Evolutionary conservation across 2,888 invertebrate genomes (phyloP).

Genomic region (Metalampra italica): DNA sequence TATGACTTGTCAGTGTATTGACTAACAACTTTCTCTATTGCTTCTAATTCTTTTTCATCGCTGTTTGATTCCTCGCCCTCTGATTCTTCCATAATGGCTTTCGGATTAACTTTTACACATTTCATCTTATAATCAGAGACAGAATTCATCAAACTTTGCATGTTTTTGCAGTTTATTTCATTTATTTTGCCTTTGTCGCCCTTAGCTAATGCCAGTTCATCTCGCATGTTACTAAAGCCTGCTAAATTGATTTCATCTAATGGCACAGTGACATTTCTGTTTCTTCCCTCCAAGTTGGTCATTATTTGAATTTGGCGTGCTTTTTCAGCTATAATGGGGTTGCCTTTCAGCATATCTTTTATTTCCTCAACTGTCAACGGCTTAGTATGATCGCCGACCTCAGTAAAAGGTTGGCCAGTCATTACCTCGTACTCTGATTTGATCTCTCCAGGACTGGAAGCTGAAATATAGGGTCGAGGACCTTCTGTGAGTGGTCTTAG

Average conservation of each 20-base stretch:
- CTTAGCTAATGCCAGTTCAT: conserved; percentile 45
- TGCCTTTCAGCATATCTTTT: conserved; percentile 48
- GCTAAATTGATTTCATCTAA: conserved; percentile 50
- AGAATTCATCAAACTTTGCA: conserved; percentile 51
- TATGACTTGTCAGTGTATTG: conserved; percentile 64
- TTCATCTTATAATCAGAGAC: conserved; percentile 38
- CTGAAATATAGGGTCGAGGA: conserved; percentile 52
- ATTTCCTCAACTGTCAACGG: conserved; percentile 52
- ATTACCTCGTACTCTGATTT: conserved; percentile 67
- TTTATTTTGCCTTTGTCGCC: conserved; percentile 44
- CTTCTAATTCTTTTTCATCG: conserved; percentile 51
- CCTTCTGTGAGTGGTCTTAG: conserved; percentile 40
- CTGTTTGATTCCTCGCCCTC: conserved; percentile 25
- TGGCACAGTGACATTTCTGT: conserved; percentile 41
- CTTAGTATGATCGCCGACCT: conserved; percentile 46
- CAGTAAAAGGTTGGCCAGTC: conserved; percentile 68
- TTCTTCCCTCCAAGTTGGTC: conserved; percentile 27
- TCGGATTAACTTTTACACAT: conserved; percentile 13
- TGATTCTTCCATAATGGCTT: conserved; percentile 14
- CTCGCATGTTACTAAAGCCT: conserved; percentile 41
- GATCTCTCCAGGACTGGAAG: conserved; percentile 47
- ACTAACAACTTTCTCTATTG: conserved; percentile 59
- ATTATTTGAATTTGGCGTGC: conserved; percentile 65
- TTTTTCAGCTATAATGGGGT: conserved; percentile 59
- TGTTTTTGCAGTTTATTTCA: conserved; percentile 55